Base-by-base conservation (phyloP, 2,113 vertebrate species). In the Epinephelus lanceolatus region DNA sequence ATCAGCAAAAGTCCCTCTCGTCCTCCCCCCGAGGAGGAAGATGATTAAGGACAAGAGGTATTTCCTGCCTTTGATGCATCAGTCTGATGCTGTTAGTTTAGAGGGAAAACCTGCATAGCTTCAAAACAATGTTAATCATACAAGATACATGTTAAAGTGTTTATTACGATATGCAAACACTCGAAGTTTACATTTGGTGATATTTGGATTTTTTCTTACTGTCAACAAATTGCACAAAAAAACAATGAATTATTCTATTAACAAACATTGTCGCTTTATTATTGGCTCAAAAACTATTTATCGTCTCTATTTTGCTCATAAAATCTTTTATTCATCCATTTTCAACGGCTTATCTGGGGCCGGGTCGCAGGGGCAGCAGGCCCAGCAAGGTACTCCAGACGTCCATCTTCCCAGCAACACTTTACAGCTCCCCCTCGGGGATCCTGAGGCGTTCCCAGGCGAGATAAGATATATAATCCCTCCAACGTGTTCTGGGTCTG, bases 51-150 rank as follows among this genome's bases (percentile, higher is more conserved):
- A 27, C 56, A 53, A 68, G 69, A 90, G 81, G 65, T 56, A 88
- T 90, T 91, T 91, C 92, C 89, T 88, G 81, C 60, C 86, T 90
- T 81, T 86, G 75, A 86, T 86, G 73, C 60, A n/a, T 80, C 42
- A 19, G 65, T 17, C 56, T 37, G 42, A 18, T 14, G 47, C 19
- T 57, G 60, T 12, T 33, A 17, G 37, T 78, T 51, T 25, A 59
- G 47, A 69, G 13, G 25, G 17, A 52, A 30, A 33, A 21, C 25
- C 66, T 13, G 23, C 19, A 33, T 7, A 4, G 14, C 19, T 3
- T 53, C 53, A 71, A 63, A 79, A 45, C 21, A 17, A 18, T 27
- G 15, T 55, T 49, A 15, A 9, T 71, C 25, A 11, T 52, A 56
- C 23, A 66, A 68, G 42, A 30, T 49, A 73, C 42, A 15, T 27